Evolutionary conservation across 2,113 vertebrate genomes (phyloP).

Genomic region (Prochilodus magdalenae): DNA sequence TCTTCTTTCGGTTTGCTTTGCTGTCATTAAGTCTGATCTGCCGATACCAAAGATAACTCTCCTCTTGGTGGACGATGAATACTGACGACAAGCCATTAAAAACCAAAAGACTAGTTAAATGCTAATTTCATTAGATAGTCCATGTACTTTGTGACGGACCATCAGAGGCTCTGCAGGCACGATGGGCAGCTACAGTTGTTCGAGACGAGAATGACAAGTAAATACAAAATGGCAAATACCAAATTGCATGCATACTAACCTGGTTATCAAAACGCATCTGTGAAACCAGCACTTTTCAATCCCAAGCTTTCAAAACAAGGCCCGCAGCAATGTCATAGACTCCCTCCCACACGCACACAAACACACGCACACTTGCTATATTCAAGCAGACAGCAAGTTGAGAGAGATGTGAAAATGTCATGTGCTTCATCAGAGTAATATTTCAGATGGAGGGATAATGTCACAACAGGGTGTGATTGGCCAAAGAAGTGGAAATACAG

Average conservation of each 20-base stretch:
- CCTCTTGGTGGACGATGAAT: too few relatives aligned
- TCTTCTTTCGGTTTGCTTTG: too few relatives aligned
- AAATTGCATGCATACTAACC: constrained; percentile 5
- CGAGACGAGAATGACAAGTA: not conserved
- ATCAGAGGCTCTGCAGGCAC: not conserved
- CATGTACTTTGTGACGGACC: not conserved
- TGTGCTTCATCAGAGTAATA: constrained; percentile 17
- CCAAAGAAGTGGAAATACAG: constrained; percentile 27
- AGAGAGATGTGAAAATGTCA: constrained; percentile 22
- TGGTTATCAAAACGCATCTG: constrained; percentile 1
- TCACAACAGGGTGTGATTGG: constrained; percentile 30
- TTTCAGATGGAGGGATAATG: constrained; percentile 18
- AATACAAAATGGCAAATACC: not conserved
- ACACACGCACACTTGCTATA: not conserved
- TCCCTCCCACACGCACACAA: not conserved
- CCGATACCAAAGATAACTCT: too few relatives aligned
- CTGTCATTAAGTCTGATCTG: too few relatives aligned
- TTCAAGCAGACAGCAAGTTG: not conserved
- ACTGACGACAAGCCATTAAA: too few relatives aligned
- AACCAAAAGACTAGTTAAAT: too few relatives aligned
- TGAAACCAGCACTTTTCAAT: not conserved
- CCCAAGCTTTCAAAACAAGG: constrained; percentile 3
- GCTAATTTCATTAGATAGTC: not conserved
- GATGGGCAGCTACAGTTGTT: not conserved
- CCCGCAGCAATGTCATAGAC: not conserved